Evolutionary conservation across 2,797 vertebrate species (phyloP), one percentile per base, ranked within the genome.

Genomic region (Enteromius mattozi): DNA sequence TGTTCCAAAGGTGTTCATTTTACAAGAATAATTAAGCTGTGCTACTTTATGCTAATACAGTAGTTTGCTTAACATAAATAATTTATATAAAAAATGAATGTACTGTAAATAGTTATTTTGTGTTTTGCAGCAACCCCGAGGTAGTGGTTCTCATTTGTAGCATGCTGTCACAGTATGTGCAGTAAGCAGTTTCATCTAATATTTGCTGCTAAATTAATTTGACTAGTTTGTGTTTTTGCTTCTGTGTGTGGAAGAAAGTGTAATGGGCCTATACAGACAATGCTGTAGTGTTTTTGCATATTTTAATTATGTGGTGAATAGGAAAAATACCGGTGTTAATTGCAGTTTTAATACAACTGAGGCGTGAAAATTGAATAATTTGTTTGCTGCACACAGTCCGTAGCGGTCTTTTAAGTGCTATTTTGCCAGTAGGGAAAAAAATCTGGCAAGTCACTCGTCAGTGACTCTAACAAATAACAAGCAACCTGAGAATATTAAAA

Each of bases 331-430:
- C n/a, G 7, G 72, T 72, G 35, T 69, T 84, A 77, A 84, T 83
- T 83, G 66, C 68, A 63, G 61, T 63, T 83, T 76, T 72, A 86
- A 79, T 83, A 74, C 59, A 81, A 72, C 71, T 47, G 61, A 84
- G 63, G 47, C 54, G n/a, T 70, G 51, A 72, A 78, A 80, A 84
- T 65, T 42, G 33, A 77, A 86, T 81, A 42, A 77, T 82, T 86
- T 77, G 71, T 77, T 86, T 77, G 79, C 47, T 24, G 42, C 78
- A 68, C 59, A 83, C 61, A 77, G 63, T 76, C 35, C 24, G n/a
- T 83, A 45, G 40, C 51, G 40, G 21, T 70, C 51, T 61, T 85
- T 69, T 17, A 75, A 77, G n/a, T 66, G 21, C 30, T 61, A 40
- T 83, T 75, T 68, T 59, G 21, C 1, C 59, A 37, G 74, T 47